These are phyloP conservation scores for Pogonomyrmex barbatus DNA, from an alignment of 1,140 invertebrate genomes.

Conservation along the genomic window DNA sequence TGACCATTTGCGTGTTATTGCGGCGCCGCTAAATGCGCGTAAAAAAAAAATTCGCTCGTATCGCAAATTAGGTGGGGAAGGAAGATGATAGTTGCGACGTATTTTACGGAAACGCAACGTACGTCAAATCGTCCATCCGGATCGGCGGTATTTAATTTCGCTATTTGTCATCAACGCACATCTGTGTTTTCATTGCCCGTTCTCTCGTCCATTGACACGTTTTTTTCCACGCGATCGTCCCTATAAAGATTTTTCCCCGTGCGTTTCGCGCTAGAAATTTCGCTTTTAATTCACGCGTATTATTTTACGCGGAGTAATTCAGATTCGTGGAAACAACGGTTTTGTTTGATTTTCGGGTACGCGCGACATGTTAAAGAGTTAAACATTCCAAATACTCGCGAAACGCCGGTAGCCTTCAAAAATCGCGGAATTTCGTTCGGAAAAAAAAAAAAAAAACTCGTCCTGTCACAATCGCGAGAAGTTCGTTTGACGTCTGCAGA, in stretches of 20 bases:
- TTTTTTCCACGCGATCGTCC: slow-evolving; percentile 25
- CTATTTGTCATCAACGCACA: slow-evolving; percentile 54
- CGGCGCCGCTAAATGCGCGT: not conserved
- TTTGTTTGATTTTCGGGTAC: slow-evolving; percentile 9
- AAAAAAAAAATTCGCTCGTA: slow-evolving; percentile 1
- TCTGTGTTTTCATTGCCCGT: slow-evolving; percentile 38
- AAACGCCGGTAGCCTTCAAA: not conserved
- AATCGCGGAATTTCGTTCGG: not conserved
- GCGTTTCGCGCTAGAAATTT: slow-evolving; percentile 23
- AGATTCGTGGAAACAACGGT: slow-evolving; percentile 15
- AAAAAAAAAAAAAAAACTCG: not conserved
- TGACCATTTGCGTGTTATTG: slow-evolving; percentile 34
- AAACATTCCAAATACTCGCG: slow-evolving; percentile 15
- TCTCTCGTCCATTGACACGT: slow-evolving; percentile 49
- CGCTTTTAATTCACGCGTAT: slow-evolving; percentile 40
- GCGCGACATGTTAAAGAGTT: not conserved
- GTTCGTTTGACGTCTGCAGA: not conserved
- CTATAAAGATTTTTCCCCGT: slow-evolving; percentile 53
- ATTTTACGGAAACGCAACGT: not conserved
- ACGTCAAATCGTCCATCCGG: not conserved
- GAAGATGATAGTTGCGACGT: not conserved
- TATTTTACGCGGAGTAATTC: slow-evolving; percentile 34
- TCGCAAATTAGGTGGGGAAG: slow-evolving; percentile 25
- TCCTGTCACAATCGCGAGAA: no score
- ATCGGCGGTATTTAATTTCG: slow-evolving; percentile 41